These are phyloP conservation scores for Stigmatopora argus DNA, from an alignment of 2,113 vertebrate species.

Conservation along the genomic window DNA sequence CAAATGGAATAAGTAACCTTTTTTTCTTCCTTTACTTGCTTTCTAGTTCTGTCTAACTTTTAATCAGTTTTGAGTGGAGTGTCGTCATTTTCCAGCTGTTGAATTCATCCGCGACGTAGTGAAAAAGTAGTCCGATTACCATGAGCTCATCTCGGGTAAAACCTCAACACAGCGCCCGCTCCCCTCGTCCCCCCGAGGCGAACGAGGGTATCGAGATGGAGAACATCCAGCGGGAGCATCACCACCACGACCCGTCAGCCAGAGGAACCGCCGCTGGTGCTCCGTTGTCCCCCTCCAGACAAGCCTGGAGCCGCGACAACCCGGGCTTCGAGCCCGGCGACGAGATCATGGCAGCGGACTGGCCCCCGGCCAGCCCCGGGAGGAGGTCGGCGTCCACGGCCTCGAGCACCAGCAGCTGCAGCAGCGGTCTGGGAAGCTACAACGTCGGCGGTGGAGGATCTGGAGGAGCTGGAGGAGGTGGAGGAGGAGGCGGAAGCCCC, in stretches of 20 bases:
- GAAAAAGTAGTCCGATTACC: constrained; percentile 10
- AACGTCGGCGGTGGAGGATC: constrained; percentile 32
- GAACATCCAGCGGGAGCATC: constrained; percentile 61
- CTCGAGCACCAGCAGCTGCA: constrained; percentile 68
- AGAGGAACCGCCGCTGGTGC: constrained; percentile 67
- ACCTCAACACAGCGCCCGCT: constrained; percentile 55
- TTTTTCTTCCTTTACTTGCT: neutral
- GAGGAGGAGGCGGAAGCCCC: constrained; percentile 47
- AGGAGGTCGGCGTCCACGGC: constrained; percentile 72
- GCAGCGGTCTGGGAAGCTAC: constrained; percentile 67
- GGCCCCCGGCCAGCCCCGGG: constrained; percentile 74
- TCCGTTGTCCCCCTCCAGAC: constrained; percentile 80
- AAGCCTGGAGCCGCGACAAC: constrained; percentile 94
- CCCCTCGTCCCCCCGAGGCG: constrained; percentile 45
- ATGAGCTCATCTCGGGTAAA: constrained; percentile 73
- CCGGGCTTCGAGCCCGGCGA: constrained; percentile 89
- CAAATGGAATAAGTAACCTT: neutral
- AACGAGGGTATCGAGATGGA: constrained; percentile 74
- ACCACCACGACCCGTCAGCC: constrained; percentile 25
- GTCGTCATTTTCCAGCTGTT: neutral
- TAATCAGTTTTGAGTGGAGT: too few relatives aligned
- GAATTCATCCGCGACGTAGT: constrained; percentile 1
- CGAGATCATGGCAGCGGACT: constrained; percentile 80
- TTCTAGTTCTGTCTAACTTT: neutral
- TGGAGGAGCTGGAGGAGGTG: constrained; percentile 15